Evolutionary conservation across 2,113 vertebrate species (phyloP).

Genomic region (Mobula hypostoma): DNA sequence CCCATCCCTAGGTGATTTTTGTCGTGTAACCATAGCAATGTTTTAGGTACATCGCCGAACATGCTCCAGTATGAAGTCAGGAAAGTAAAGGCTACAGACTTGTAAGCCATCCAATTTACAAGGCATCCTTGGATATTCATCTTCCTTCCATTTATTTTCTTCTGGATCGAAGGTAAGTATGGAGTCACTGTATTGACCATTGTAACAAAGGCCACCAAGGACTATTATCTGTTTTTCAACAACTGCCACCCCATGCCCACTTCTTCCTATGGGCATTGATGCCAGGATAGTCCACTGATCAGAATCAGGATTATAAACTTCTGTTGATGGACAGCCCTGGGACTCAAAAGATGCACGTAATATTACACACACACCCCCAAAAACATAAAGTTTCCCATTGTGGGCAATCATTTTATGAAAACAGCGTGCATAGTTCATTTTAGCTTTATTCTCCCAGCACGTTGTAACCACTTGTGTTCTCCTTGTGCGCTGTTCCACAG

Average conservation of each 20-base stretch:
- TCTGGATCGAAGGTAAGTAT: constrained; percentile 97
- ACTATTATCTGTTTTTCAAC: constrained; percentile 98
- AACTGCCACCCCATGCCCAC: constrained; percentile 92
- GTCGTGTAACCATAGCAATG: background rate
- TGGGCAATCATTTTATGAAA: constrained; percentile 99
- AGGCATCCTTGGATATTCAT: constrained; percentile 97
- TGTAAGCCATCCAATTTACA: constrained; percentile 98
- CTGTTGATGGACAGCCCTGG: constrained; percentile 95
- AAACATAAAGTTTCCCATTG: constrained; percentile 95
- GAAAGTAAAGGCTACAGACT: constrained; percentile 95
- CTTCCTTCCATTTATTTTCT: constrained; percentile 99
- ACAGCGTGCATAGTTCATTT: constrained; percentile 98
- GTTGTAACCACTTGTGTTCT: constrained; percentile 76
- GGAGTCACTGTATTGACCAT: constrained; percentile 97
- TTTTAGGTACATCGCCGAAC: constrained; percentile 88
- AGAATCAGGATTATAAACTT: constrained; percentile 88
- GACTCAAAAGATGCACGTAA: constrained; percentile 95
- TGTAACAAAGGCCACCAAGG: constrained; percentile 95
- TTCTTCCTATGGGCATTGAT: constrained; percentile 98
- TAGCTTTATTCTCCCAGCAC: constrained; percentile 99
- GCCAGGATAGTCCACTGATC: constrained; percentile 98
- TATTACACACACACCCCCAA: constrained; percentile 94
- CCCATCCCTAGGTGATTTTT: constrained; percentile 1
- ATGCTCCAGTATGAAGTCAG: constrained; percentile 91
- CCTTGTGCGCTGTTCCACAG: constrained; percentile 75